A percentile compares a stretch with the other conserved stretches of the same genome.
phyloP scores from a whole-genome alignment of 2,888 invertebrate species.

The Drosophila borborema region DNA sequence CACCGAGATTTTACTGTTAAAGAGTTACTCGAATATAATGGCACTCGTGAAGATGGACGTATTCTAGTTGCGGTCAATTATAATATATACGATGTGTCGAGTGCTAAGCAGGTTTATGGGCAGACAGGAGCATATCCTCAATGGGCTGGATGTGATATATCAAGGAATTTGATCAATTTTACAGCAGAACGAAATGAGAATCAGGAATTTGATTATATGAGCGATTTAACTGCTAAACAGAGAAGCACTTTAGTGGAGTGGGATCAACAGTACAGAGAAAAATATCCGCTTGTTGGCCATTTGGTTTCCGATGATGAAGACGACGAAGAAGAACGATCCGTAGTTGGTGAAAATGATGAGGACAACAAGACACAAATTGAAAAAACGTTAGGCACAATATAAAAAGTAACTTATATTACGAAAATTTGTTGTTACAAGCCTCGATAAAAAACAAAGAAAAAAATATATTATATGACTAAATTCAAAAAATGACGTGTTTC shows the following conservation, averaged over 20 bases:
- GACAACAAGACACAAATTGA: slow-evolving; percentile 3
- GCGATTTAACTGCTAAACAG: slow-evolving; percentile 39
- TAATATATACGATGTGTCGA: slow-evolving; percentile 55
- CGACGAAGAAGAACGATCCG: background rate
- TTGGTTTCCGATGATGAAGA: slow-evolving; percentile 11
- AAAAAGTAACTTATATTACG: slow-evolving; percentile 8
- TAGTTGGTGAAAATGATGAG: slow-evolving; percentile 8
- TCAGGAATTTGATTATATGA: slow-evolving; percentile 42
- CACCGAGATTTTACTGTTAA: slow-evolving; percentile 47
- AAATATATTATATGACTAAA: background rate
- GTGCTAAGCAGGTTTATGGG: slow-evolving; percentile 54
- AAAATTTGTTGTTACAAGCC: slow-evolving; percentile 24
- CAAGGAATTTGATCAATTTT: slow-evolving; percentile 50
- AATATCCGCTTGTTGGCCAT: slow-evolving; percentile 47
- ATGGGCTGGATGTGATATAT: slow-evolving; percentile 61
- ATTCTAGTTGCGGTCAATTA: slow-evolving; percentile 60
- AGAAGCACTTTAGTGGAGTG: slow-evolving; percentile 37
- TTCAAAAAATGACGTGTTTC: background rate
- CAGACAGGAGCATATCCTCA: slow-evolving; percentile 47
- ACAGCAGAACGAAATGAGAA: slow-evolving; percentile 11
- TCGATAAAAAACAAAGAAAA: background rate
- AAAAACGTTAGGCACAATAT: background rate
- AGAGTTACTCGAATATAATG: slow-evolving; percentile 48
- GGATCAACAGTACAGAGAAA: slow-evolving; percentile 43
- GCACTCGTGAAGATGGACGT: slow-evolving; percentile 50